Percentiles rank a stretch among this genome's conserved stretches.
Evolutionary conservation across 2,888 invertebrate species (phyloP).

Genomic region (Heteropelma amictum): DNA sequence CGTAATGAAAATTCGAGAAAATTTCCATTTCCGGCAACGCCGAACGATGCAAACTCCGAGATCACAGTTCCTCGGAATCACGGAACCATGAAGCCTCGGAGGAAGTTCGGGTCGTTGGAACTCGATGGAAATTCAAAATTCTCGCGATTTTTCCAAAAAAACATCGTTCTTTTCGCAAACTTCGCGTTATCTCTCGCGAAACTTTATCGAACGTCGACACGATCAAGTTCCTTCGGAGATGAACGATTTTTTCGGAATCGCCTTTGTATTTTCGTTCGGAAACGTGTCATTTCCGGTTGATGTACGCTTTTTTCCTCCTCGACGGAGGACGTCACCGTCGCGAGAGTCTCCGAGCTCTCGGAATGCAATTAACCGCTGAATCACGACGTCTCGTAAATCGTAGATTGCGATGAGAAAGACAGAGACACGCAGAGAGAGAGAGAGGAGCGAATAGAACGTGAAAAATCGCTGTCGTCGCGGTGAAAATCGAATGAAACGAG

Average conservation of each 20-base stretch:
- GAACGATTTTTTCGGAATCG: no score
- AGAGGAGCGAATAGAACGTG: constrained; percentile 43
- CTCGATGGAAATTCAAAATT: no score
- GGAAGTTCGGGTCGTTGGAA: no score
- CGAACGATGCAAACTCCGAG: neutral
- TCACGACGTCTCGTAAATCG: constrained; percentile 34
- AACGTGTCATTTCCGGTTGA: constrained; percentile 26
- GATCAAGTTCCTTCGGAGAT: no score
- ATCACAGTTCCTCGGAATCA: no score
- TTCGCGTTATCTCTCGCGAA: no score
- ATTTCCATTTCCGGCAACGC: neutral
- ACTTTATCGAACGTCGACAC: no score
- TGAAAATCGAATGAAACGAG: constrained; percentile 52
- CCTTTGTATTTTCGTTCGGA: no score
- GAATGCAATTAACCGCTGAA: constrained; percentile 48
- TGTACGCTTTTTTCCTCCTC: neutral
- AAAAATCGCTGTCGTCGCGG: constrained; percentile 47
- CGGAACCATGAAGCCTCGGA: no score
- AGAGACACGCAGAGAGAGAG: neutral
- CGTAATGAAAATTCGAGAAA: neutral
- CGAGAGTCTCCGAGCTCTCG: constrained; percentile 25
- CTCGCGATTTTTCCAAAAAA: no score
- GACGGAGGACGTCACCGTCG: no score
- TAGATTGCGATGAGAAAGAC: neutral
- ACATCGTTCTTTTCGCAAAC: no score